Evolutionary conservation across 1,140 invertebrate species (phyloP), one percentile per base, ranked within the genome.

Genomic region (Apis cerana): DNA sequence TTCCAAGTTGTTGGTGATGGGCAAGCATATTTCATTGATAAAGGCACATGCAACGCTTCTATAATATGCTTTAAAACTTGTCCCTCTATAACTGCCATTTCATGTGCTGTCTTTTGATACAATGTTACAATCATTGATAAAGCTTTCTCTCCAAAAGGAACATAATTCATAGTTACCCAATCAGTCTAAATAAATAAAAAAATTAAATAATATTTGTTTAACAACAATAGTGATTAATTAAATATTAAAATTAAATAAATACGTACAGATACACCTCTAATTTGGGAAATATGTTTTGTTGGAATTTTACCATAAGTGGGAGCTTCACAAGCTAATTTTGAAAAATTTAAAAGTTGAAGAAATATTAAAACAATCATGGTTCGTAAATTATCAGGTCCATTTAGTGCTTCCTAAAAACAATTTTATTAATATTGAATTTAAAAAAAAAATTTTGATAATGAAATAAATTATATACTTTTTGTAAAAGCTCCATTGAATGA

Each of bases 111-210:
- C 89, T 96, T 96, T 90, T 97, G 95, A 93, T 99, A 99, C 56
- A 99, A 93, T 90, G 95, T 96, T 2, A 98, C 97, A 62, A 97
- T 96, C 95, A 98, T 97, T 33, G 96, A 96, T 43, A 99, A 94
- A 19, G 97, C 96, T 92, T 97, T 97, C 91, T 98, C 97, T 84
- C 97, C 97, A 94, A 98, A 98, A 67, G 97, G 97, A 86, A 98
- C 97, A 91, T 97, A 98, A 93, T 97, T 98, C 96, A 97, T 97
- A 62, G 96, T 96, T n/a, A 97, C 95, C 95, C 96, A 97, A 88
- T 98, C 97, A 81, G 95, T 94, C 95, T 94, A 93, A 90, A 89
- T 56, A 94, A 88, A 80, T 90, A 89, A 89, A 72, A 64, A 64
- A 70, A 71, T 64, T 83, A 64, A 56, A 83, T 58, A 43, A 80